Evolutionary conservation across 2,113 vertebrate genomes (phyloP).

Genomic region (Nerophis lumbriciformis): DNA sequence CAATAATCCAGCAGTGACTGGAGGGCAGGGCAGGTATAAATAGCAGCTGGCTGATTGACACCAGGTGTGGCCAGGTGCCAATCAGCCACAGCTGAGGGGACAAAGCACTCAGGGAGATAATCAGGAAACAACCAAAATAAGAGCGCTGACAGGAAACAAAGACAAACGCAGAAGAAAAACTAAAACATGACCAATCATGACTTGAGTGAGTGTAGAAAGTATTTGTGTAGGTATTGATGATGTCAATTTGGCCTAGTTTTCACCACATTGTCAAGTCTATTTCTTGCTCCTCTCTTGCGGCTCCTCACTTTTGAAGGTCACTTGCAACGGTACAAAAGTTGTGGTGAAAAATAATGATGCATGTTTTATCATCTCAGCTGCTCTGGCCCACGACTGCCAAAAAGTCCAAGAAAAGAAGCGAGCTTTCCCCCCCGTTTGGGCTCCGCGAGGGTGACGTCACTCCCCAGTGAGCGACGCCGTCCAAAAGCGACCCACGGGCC

Average conservation of each 20-base stretch:
- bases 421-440: slow-evolving; percentile 28
- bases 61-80: no score
- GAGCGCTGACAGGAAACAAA: no score
- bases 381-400: slow-evolving; percentile 43
- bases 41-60: no score
- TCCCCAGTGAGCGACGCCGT: slow-evolving; percentile 28
- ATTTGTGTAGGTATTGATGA: no score
- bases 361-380: slow-evolving; percentile 62
- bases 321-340: slow-evolving; percentile 53
- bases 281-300: slow-evolving; percentile 37
- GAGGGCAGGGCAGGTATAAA: no score
- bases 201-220: no score
- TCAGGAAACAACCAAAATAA: no score
- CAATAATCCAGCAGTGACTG: no score
- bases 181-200: no score
- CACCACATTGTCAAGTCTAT: slow-evolving; percentile 27
- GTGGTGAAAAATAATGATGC: slow-evolving; percentile 55
- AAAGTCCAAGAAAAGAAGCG: slow-evolving; percentile 55
- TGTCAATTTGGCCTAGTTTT: slow-evolving; percentile 14
- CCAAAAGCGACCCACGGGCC: slow-evolving; percentile 46
- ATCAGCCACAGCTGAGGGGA: no score
- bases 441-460: slow-evolving; percentile 54
- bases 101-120: no score
- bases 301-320: slow-evolving; percentile 40
- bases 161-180: no score